Evolutionary conservation across 2,113 vertebrate species (phyloP).

Genomic region (Redunca redunca): DNA sequence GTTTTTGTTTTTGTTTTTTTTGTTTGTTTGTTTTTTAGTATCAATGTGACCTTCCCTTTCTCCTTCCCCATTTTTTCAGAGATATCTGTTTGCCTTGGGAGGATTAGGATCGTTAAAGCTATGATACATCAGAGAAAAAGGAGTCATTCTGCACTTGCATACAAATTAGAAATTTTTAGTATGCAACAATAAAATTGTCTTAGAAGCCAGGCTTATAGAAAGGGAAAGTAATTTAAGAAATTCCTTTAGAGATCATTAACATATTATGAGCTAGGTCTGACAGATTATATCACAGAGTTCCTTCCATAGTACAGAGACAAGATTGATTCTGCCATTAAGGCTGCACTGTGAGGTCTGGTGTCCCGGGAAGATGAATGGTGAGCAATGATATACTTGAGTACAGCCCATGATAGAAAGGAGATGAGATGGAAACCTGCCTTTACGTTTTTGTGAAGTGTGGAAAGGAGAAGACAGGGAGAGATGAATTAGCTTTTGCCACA

Average conservation of each 20-base stretch:
- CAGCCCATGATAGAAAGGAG: not conserved
- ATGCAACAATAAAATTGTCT: not conserved
- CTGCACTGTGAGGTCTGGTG: not conserved
- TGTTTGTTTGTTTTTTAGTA: not conserved
- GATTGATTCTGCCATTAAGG: not conserved
- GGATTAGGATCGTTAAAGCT: not conserved
- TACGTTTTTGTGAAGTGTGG: not conserved
- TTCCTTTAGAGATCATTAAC: not conserved
- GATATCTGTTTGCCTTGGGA: not conserved
- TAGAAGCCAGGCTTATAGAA: not conserved
- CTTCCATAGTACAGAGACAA: not conserved
- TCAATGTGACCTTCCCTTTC: not conserved
- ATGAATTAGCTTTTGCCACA: not conserved
- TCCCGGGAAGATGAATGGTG: not conserved
- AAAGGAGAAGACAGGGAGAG: not conserved
- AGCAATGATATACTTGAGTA: not conserved
- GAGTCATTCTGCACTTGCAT: not conserved
- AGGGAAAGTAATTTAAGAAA: conserved; percentile 31
- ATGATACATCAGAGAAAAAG: not conserved
- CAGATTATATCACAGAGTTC: conserved; percentile 1
- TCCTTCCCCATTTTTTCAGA: not conserved
- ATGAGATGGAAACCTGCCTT: not conserved
- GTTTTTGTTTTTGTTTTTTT: not conserved
- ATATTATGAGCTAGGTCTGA: not conserved
- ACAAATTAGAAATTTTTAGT: conserved; percentile 14